Percentiles rank a stretch among this genome's conserved stretches.
These are phyloP conservation scores for Brachyptera risi DNA, from an alignment of 2,888 invertebrate genomes.

Conservation along the genomic window DNA sequence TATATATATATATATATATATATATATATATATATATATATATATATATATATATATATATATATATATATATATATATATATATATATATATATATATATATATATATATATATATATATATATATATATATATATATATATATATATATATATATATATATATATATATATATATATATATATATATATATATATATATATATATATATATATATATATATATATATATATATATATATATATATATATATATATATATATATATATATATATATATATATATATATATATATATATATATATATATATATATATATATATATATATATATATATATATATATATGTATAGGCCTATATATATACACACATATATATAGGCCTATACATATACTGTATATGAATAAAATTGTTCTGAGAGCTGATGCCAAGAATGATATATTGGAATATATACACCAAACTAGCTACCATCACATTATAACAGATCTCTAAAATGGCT, in stretches of 20 bases:
- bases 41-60: conserved; percentile 24
- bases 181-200: conserved; percentile 22
- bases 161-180: conserved; percentile 5
- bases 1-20: conserved; percentile 22
- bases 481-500: conserved; percentile 10
- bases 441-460: background rate
- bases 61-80: too few relatives aligned
- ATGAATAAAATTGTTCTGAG: background rate
- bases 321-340: conserved; percentile 1
- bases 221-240: conserved; percentile 29
- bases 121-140: too few relatives aligned
- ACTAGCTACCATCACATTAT: background rate
- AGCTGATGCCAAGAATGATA: background rate
- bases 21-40: conserved; percentile 20
- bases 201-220: conserved; percentile 24
- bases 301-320: background rate
- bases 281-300: conserved; percentile 11
- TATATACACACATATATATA: conserved; percentile 20
- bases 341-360: conserved; percentile 24
- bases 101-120: conserved; percentile 21
- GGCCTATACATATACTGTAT: conserved; percentile 21
- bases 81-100: too few relatives aligned
- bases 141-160: background rate
- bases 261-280: conserved; percentile 28
- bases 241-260: too few relatives aligned